Base-by-base conservation (phyloP, 2,113 vertebrate genomes). In the Nipponia nippon region DNA sequence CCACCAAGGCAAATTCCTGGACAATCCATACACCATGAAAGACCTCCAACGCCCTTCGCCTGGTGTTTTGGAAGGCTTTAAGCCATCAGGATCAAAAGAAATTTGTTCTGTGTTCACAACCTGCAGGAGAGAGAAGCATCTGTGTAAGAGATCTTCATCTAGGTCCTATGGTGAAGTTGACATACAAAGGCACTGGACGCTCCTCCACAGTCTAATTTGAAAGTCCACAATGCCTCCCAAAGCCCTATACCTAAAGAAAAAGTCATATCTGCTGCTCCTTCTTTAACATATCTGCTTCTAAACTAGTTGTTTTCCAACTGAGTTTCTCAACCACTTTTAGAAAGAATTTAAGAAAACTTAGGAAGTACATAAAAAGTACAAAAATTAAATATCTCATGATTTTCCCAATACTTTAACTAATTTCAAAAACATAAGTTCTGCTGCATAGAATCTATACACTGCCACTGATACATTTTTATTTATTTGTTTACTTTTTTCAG, bases 381-480 rank as follows among this genome's bases (percentile, higher is more conserved):
- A 55, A 47, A 30, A 16, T 19, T 29, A 50, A 46, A 42, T 47
- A 10, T 34, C 17, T 86, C 17, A 44, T 34, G 18, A 32, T n/a
- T 79, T 4, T 4, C 19, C 30, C 16, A 11, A 36, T n/a, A 56
- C 10, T 66, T 56, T 66, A 19, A 26, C 8, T 21, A 44, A 49
- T 63, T 46, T 65, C 0, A 38, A 53, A 85, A 52, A 3, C 0
- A 0, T 13, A 40, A 44, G 1, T 70, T 61, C 21, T 38, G 9
- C 9, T n/a, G 13, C 55, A 40, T 3, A 16, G 3, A 56, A 56
- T 47, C 17, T 29, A 7, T 65, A 69, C 63, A 40, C 1, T 56
- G 52, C 4, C 29, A 61, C 12, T 2, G 3, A 20, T 15, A 21
- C 0, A 2, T 47, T 44, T 69, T 77, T 7, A 26, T 50, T 69